Percentiles rank a stretch among this genome's conserved stretches.
Conservation (phyloP, 1,140 invertebrate species). For the Acromyrmex echinatior region DNA sequence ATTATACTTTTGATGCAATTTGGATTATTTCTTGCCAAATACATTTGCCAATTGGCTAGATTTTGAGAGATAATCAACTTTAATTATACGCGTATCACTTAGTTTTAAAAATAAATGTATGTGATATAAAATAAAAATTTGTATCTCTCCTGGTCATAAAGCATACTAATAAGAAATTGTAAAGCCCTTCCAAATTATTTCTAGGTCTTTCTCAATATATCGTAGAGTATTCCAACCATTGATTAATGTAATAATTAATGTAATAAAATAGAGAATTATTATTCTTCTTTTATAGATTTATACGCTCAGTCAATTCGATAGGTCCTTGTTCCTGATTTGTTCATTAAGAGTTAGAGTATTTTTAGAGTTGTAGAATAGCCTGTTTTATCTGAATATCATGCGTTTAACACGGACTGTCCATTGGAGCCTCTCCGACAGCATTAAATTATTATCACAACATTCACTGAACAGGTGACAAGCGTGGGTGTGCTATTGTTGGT, state of each 20-base stretch:
- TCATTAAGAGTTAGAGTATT: conserved; percentile 73
- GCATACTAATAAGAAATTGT: conserved; percentile 63
- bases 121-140: conserved; percentile 70
- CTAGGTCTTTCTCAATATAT: conserved; percentile 46
- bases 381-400: conserved; percentile 59
- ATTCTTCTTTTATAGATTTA: conserved; percentile 59
- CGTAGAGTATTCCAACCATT: conserved; percentile 61
- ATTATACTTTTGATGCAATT: conserved; percentile 47
- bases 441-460: conserved; percentile 81
- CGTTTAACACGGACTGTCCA: conserved; percentile 59
- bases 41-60: conserved; percentile 62
- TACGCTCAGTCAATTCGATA: conserved; percentile 71
- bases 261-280: conserved; percentile 76
- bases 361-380: conserved; percentile 46
- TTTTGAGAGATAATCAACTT: conserved; percentile 66
- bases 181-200: conserved; percentile 61
- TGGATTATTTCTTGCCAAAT: conserved; percentile 51
- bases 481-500: conserved; percentile 78
- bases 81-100: conserved; percentile 57
- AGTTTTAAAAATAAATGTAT: conserved; percentile 59
- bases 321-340: conserved; percentile 68
- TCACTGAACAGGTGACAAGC: conserved; percentile 77
- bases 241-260: conserved; percentile 51
- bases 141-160: conserved; percentile 41
- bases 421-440: conserved; percentile 68